Base-by-base conservation (phyloP, 2,888 invertebrate genomes). In the Hemistola chrysoprasaria region DNA sequence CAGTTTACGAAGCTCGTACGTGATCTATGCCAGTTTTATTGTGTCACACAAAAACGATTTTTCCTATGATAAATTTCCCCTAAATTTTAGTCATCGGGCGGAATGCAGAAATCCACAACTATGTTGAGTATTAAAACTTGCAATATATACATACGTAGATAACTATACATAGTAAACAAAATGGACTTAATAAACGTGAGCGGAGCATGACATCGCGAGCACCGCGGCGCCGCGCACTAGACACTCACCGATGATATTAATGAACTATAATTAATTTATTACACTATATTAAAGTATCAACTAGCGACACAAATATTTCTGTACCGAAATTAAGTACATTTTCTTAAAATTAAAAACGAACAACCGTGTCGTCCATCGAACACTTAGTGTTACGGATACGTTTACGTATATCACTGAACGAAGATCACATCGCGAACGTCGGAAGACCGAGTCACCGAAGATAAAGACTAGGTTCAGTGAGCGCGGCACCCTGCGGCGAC, bases 41-140 rank as follows among this genome's bases (percentile, higher is more conserved):
- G 69, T 68, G 79, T 65, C 70, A 69, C 66, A 69, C 62, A 67
- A 69, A 67, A 74, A 78, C 65, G 69, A 75, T 71, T 75, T 36
- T 75, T 68, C 74, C 76, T 79, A 78, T 59, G 66, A 78, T 77
- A 44, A 40, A 54, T 76, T 81, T 80, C 68, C 84, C 84, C 78
- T 78, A 77, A 79, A 76, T 82, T 87, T 86, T 84, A 86, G 87
- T 88, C 89, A 80, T 86, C 86, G 87, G 87, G 88, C 87, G 89
- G 89, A 89, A 89, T 89, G 90, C 90, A 86, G 85, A 87, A 84
- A 87, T 87, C 89, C 89, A 88, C 88, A 89, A 89, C 87, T 86
- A 87, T 81, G 86, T 86, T 86, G 86, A 87, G 85, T 87, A 85
- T 86, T 84, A 78, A 77, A 72, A 82, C 64, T 70, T 76, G 82